Evolutionary conservation across 2,797 vertebrate species (phyloP), one percentile per base, ranked within the genome.

Genomic region (Acanthis flammea): DNA sequence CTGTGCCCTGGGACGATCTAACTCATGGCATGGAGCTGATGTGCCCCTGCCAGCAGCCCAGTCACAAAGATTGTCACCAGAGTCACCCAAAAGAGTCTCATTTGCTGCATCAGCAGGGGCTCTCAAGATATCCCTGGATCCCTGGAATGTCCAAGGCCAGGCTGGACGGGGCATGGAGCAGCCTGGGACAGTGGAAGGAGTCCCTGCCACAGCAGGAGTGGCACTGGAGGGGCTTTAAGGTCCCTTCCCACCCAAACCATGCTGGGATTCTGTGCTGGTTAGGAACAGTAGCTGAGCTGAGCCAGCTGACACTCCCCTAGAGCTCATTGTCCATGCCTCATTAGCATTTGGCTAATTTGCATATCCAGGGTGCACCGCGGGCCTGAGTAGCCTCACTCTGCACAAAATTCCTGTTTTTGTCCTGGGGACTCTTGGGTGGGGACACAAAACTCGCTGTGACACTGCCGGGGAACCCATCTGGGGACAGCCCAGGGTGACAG

Each of bases 321-420:
- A n/a, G 28, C 18, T 73, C 16, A 6, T 75, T 72, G 17, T 2
- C 39, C 0, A 0, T 1, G 1, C 30, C 55, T 87, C 21, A 44
- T 39, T 82, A 76, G 28, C 3, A 66, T 5, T 33, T n/a, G 0
- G 0, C 0, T 18, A 30, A 79, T 86, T 50, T 88, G 28, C 76
- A 93, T 95, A 89, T 16, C 78, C 74, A 74, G 19, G 2, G 17
- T 65, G 71, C 77, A 15, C 19, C 10, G 55, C 30, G 39, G 7
- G 2, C 1, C 2, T 41, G 39, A 1, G 2, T 0, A 0, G 6
- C 19, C 0, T 4, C 0, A 1, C 1, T 4, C 27, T 1, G 25
- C 14, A 7, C 1, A 2, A 0, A 19, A 10, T 42, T 12, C 3
- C 22, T 12, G 18, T 1, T 1, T 7, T 0, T 77, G 2, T 8